phyloP scores from a whole-genome alignment of 2,113 vertebrate genomes.

The Tragelaphus strepsiceros region DNA sequence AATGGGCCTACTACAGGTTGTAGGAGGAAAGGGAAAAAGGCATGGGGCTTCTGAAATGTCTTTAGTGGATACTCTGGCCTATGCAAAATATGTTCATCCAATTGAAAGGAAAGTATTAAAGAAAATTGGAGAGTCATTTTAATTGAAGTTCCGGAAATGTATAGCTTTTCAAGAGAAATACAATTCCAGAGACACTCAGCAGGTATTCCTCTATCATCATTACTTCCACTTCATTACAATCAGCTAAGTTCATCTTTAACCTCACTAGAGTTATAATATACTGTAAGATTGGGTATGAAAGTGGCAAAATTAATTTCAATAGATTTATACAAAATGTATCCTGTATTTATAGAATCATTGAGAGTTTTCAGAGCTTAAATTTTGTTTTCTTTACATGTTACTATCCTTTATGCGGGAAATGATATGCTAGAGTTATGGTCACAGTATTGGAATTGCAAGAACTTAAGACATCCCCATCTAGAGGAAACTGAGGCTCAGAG shows the following conservation, averaged over 20 bases:
- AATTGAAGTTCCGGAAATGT: neutral
- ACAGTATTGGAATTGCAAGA: neutral
- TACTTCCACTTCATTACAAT: neutral
- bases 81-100: neutral
- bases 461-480: neutral
- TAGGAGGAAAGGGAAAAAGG: neutral
- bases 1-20: neutral
- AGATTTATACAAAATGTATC: neutral
- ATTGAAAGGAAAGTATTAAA: neutral
- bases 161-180: slow-evolving; percentile 1
- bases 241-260: neutral
- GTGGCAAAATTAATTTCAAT: neutral
- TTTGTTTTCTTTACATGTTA: slow-evolving; percentile 19
- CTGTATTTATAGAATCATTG: neutral
- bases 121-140: neutral
- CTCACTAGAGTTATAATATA: neutral
- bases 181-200: neutral
- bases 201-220: neutral
- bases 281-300: neutral
- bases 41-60: neutral
- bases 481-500: neutral
- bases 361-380: neutral
- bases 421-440: neutral
- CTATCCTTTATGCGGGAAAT: neutral
- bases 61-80: neutral